phyloP scores from a whole-genome alignment of 2,113 vertebrate species.

The Oncorhynchus clarkii region DNA sequence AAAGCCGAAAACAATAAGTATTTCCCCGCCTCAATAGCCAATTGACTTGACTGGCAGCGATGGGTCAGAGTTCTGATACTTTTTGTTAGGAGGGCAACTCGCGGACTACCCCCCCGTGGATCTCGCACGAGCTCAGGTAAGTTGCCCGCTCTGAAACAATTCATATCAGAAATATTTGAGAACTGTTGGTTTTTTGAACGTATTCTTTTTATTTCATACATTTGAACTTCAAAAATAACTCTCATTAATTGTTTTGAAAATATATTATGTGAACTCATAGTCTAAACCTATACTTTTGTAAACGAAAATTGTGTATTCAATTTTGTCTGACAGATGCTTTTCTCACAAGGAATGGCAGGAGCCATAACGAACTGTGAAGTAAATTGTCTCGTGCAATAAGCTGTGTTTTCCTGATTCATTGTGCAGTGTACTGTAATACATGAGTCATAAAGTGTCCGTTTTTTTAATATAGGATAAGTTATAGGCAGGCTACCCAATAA shows the following conservation, averaged over 20 bases:
- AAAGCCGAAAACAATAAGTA: not conserved
- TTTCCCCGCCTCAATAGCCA: no score
- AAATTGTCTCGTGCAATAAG: not conserved
- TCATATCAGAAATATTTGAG: not conserved
- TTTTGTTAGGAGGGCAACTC: not conserved
- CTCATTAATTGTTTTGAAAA: not conserved
- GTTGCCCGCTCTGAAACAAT: not conserved
- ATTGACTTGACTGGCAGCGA: not conserved
- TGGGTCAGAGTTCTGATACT: not conserved
- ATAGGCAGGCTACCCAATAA: no score
- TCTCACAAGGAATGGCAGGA: not conserved
- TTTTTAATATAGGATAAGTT: no score
- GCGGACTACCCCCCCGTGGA: slow-evolving; percentile 9
- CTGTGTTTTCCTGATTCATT: no score
- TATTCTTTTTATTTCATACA: no score
- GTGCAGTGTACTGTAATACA: no score
- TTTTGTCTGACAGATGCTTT: not conserved
- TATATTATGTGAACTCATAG: not conserved
- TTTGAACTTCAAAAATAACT: not conserved
- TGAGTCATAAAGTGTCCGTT: no score
- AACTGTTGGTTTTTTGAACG: not conserved
- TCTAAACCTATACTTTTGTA: no score
- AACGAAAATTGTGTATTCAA: not conserved
- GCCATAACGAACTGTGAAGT: not conserved
- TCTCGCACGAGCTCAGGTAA: slow-evolving; percentile 47